Evolutionary conservation across 1,140 invertebrate species (phyloP), one percentile per base, ranked within the genome.

Genomic region (Dysdera silvatica): DNA sequence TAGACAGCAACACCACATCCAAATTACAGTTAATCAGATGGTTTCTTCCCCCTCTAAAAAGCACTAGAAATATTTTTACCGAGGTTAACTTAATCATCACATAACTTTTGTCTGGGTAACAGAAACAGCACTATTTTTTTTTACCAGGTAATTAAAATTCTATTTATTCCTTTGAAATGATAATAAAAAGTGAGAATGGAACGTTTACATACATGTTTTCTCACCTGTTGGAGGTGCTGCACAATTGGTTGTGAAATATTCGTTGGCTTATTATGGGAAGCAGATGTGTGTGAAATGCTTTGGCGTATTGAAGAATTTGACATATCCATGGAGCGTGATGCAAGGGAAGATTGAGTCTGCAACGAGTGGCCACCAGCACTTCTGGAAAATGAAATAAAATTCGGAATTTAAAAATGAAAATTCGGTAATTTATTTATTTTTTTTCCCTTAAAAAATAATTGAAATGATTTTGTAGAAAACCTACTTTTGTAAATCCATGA

Each of bases 191-290:
- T 7, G 0, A 49, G 16, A 49, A 49, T 0, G 3, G n/a, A 4
- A 31, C 26, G n/a, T n/a, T n/a, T n/a, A n/a, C n/a, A n/a, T n/a
- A n/a, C n/a, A n/a, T n/a, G n/a, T n/a, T n/a, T n/a, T n/a, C n/a
- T 47, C 32, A 61, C 60, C 32, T 66, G 65, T 29, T 66, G 58
- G 16, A 66, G 24, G 37, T 66, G 65, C n/a, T 66, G 65, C 4
- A 66, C 65, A 35, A 66, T 66, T 4, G 65, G 65, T 28, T 66
- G 65, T 28, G 58, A 61, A 23, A 61, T 61, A 43, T 57, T 59
- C 2, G 61, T 52, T 24, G 58, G 59, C 37, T 66, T 66, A 18
- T 41, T 52, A 55, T 49, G 52, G 29, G 54, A 52, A 18, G 59
- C 55, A 24, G 61, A 47, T 32, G 47, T 28, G n/a, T 49, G 48